Percentiles rank a stretch among this genome's conserved stretches.
Evolutionary conservation across 2,888 invertebrate species (phyloP).

Genomic region (Fragum whitleyi): DNA sequence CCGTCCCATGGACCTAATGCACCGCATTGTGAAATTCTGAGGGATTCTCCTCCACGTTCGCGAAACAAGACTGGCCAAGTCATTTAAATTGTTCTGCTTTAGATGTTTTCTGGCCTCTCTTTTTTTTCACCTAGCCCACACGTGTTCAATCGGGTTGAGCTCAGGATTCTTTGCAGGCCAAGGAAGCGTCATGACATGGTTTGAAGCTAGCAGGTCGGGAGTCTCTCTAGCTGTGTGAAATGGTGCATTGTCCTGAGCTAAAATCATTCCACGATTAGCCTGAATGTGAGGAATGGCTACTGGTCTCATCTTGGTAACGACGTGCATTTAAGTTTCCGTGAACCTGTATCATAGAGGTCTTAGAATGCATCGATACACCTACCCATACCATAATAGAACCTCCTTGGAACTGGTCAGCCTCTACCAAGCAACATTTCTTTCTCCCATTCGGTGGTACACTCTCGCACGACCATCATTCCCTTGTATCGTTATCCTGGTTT

Average conservation of each 20-base stretch:
- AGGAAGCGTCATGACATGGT: not conserved
- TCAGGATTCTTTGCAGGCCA: not conserved
- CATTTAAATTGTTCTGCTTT: not conserved
- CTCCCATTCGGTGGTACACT: not conserved
- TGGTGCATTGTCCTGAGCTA: not conserved
- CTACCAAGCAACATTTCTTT: not conserved
- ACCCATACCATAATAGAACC: not conserved
- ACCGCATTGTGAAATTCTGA: not conserved
- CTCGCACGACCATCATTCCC: not conserved
- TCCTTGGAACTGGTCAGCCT: not conserved
- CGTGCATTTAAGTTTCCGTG: not conserved
- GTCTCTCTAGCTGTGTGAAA: not conserved
- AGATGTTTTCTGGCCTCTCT: not conserved
- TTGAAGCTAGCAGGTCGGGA: not conserved
- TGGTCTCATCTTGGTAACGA: not conserved
- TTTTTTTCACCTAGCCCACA: not conserved
- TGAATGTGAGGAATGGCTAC: not conserved
- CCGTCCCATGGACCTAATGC: not conserved
- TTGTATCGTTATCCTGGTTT: not conserved
- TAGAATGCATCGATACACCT: not conserved
- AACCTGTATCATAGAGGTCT: not conserved
- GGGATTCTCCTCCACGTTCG: not conserved
- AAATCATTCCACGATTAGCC: conserved; percentile 1
- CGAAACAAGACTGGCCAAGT: not conserved
- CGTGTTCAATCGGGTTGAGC: not conserved